Conservation (phyloP, 2,113 vertebrate species). For the Erythrocercus mccallii region DNA sequence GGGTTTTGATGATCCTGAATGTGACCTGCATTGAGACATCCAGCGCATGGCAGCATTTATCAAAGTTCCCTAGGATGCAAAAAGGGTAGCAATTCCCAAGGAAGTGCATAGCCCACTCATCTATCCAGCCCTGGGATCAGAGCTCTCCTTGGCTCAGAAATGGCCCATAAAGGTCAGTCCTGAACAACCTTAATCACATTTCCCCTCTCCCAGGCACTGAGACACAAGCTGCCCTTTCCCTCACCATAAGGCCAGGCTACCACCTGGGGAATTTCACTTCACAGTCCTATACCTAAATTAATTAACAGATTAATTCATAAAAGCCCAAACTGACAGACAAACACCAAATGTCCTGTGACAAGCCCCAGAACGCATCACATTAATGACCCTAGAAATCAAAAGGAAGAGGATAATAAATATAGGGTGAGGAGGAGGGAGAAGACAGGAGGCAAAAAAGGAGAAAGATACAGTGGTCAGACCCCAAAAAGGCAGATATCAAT, state of each 20-base stretch:
- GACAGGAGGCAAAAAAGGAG: neutral
- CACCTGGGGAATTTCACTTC: neutral
- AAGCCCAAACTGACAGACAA: neutral
- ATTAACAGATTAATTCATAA: conserved; percentile 12
- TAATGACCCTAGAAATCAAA: conserved; percentile 37
- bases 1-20: neutral
- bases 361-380: neutral
- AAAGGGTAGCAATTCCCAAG: neutral
- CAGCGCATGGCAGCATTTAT: neutral
- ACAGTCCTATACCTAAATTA: neutral
- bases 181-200: neutral
- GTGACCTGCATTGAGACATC: neutral
- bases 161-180: neutral
- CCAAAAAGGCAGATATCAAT: conserved; percentile 59
- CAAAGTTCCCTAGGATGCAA: neutral
- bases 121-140: neutral
- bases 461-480: neutral
- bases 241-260: neutral
- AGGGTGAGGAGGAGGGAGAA: neutral
- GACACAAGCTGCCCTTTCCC: neutral
- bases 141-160: neutral
- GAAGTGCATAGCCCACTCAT: neutral
- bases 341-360: neutral
- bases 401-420: conserved; percentile 39
- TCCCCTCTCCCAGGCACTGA: neutral